phyloP scores from a whole-genome alignment of 2,888 invertebrate species.

The Lasioglossum villosulum region DNA sequence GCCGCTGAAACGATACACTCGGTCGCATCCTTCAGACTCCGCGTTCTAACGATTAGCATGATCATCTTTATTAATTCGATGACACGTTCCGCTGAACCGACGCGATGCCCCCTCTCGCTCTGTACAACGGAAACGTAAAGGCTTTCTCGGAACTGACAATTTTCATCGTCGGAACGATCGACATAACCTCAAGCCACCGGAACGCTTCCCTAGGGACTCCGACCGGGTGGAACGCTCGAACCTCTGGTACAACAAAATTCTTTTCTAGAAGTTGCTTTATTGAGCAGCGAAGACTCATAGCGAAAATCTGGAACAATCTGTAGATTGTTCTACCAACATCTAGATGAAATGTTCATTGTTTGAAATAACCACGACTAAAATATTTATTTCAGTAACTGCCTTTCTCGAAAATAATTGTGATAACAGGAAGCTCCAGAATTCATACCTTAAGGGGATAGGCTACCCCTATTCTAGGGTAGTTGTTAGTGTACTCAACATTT shows the following conservation, averaged over 20 bases:
- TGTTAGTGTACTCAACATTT: no score
- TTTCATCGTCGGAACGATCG: background rate
- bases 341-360: no score
- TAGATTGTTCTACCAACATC: background rate
- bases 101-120: background rate
- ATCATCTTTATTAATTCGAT: conserved; percentile 62
- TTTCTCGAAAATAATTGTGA: no score
- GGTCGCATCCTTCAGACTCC: conserved; percentile 52
- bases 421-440: background rate
- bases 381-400: no score
- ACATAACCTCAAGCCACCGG: conserved; percentile 7
- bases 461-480: no score
- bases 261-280: background rate
- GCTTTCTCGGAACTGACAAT: conserved; percentile 8
- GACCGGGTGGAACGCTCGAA: background rate
- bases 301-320: background rate
- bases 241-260: background rate
- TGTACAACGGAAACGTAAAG: background rate
- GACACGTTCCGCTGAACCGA: conserved; percentile 49
- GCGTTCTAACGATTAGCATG: conserved; percentile 52
- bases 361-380: no score
- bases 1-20: conserved; percentile 52
- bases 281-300: background rate
- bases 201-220: conserved; percentile 1
- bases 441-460: no score